These are phyloP conservation scores for Gorsachius magnificus DNA, from an alignment of 2,797 vertebrate genomes.

Conservation along the genomic window DNA sequence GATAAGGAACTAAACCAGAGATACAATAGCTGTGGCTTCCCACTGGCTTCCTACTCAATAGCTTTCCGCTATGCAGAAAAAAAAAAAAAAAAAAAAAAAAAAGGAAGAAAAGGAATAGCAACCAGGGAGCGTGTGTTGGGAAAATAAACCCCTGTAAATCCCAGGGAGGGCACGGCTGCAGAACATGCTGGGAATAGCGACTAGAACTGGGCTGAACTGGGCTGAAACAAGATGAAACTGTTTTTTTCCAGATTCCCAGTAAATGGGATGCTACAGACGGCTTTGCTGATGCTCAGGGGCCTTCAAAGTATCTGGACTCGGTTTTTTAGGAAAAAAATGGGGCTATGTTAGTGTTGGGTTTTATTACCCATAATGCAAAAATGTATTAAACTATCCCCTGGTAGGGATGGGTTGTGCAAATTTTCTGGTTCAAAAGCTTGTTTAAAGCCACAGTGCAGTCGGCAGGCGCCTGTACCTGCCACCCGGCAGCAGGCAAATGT, in stretches of 20 bases:
- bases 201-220: not conserved
- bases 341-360: not conserved
- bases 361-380: not conserved
- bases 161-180: conserved; percentile 5
- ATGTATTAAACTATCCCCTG: not conserved
- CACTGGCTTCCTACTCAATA: conserved; percentile 64
- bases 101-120: not conserved
- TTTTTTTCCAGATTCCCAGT: not conserved
- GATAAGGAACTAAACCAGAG: conserved; percentile 63
- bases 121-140: not conserved
- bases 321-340: not conserved
- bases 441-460: not conserved
- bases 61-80: conserved; percentile 24
- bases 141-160: conserved; percentile 50
- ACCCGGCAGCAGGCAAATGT: not conserved
- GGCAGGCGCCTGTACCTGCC: not conserved
- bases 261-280: not conserved
- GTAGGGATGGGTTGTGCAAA: not conserved
- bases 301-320: not conserved
- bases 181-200: not conserved
- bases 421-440: not conserved
- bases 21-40: conserved; percentile 66
- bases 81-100: not conserved
- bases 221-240: not conserved
- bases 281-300: not conserved